A percentile compares a stretch with the other conserved stretches of the same genome.
These are phyloP conservation scores for Xanthostigma xanthostigma DNA, from an alignment of 2,888 invertebrate genomes.

Conservation along the genomic window DNA sequence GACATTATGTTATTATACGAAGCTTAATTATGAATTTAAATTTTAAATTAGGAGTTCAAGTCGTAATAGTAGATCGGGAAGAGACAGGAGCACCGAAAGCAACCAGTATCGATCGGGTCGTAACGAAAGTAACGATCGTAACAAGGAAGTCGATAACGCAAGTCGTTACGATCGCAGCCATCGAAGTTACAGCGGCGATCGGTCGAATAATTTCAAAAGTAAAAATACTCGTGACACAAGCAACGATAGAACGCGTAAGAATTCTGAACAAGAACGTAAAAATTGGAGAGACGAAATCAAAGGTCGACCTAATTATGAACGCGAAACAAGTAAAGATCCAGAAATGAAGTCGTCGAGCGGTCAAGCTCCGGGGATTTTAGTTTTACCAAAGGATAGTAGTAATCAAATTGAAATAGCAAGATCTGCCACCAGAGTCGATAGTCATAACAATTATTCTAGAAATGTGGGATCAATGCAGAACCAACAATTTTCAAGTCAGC, in stretches of 20 bases:
- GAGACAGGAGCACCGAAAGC: conserved; percentile 19
- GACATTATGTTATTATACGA: conserved; percentile 3
- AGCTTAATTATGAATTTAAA: neutral
- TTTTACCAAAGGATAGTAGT: conserved; percentile 19
- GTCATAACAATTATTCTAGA: neutral
- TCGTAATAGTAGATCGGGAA: conserved; percentile 16
- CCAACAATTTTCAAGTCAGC: conserved; percentile 7
- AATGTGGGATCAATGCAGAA: conserved; percentile 2
- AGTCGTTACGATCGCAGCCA: conserved; percentile 8
- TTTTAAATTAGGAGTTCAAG: conserved; percentile 17
- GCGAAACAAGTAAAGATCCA: conserved; percentile 4
- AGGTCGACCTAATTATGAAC: conserved; percentile 16
- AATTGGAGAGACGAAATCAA: conserved; percentile 28
- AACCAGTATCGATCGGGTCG: neutral
- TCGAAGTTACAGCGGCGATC: conserved; percentile 7
- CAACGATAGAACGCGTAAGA: conserved; percentile 27
- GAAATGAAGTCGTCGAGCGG: neutral
- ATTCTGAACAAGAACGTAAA: conserved; percentile 21
- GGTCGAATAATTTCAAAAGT: neutral
- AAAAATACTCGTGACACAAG: conserved; percentile 29
- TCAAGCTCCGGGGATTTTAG: conserved; percentile 20
- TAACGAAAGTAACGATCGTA: conserved; percentile 7
- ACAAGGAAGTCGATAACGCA: conserved; percentile 7
- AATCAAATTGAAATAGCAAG: too few relatives aligned
- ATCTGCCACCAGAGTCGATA: too few relatives aligned